phyloP scores from a whole-genome alignment of 2,888 invertebrate genomes.

The Lymantria dispar region DNA sequence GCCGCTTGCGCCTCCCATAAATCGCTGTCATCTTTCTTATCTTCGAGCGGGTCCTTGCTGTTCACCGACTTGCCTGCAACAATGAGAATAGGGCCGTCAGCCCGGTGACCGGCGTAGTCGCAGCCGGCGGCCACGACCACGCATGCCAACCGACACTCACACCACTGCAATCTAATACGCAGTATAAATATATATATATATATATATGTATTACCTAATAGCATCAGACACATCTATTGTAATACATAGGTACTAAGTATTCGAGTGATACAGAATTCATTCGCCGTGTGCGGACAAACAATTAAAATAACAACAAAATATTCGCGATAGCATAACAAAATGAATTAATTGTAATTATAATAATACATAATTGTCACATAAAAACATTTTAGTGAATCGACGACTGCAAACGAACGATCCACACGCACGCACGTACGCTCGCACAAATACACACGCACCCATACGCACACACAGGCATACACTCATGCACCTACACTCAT shows the following conservation, averaged over 20 bases:
- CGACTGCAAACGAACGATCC: too few relatives aligned
- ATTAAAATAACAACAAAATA: background rate
- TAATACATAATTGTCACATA: too few relatives aligned
- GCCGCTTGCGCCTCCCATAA: conserved; percentile 97
- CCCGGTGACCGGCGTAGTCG: conserved; percentile 29
- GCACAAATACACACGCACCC: too few relatives aligned
- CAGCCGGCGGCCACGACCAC: conserved; percentile 19
- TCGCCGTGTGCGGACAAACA: conserved; percentile 7
- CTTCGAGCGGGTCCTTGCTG: conserved; percentile 84
- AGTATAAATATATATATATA: too few relatives aligned
- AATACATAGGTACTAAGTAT: too few relatives aligned
- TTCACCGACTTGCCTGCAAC: conserved; percentile 85
- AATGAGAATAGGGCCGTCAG: conserved; percentile 64
- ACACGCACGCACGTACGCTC: too few relatives aligned
- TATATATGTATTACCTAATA: too few relatives aligned
- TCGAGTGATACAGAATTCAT: background rate
- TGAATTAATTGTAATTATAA: too few relatives aligned
- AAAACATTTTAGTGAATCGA: too few relatives aligned
- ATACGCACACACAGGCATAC: too few relatives aligned
- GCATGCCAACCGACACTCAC: conserved; percentile 11
- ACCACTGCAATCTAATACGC: conserved; percentile 13
- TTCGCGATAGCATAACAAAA: conserved; percentile 11
- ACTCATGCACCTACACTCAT: too few relatives aligned
- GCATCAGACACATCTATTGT: too few relatives aligned
- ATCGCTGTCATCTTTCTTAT: conserved; percentile 91